These are phyloP conservation scores for Lordiphosa collinella DNA, from an alignment of 1,140 invertebrate genomes.

Conservation along the genomic window DNA sequence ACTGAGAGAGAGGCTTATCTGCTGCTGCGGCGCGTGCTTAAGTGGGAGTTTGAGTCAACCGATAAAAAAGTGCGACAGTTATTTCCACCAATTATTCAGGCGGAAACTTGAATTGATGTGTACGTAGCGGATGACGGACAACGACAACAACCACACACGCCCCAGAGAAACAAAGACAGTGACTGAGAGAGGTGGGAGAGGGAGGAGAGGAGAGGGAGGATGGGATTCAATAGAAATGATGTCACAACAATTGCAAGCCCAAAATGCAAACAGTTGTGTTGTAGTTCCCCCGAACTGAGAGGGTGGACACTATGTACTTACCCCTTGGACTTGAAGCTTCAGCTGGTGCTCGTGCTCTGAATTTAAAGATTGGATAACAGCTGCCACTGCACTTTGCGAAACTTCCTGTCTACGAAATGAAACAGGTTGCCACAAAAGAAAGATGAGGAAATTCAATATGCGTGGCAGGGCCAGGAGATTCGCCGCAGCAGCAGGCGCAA, in stretches of 20 bases:
- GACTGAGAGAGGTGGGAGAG: neutral
- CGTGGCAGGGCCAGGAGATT: conserved; percentile 5
- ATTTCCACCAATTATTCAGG: conserved; percentile 44
- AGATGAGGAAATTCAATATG: conserved; percentile 68
- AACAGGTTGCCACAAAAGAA: conserved; percentile 61
- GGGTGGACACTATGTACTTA: conserved; percentile 36
- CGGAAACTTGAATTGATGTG: conserved; percentile 47
- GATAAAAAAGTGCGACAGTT: conserved; percentile 19
- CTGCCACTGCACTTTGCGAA: conserved; percentile 60
- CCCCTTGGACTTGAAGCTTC: conserved; percentile 23
- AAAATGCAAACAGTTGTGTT: conserved; percentile 17
- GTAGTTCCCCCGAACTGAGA: neutral
- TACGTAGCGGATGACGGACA: conserved; percentile 24
- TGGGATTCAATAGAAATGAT: neutral
- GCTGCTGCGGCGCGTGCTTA: conserved; percentile 47
- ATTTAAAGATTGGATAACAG: neutral
- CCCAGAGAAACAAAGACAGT: conserved; percentile 1
- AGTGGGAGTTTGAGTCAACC: conserved; percentile 35
- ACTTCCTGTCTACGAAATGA: conserved; percentile 59
- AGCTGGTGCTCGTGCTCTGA: conserved; percentile 3
- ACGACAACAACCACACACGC: conserved; percentile 5
- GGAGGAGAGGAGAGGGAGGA: neutral
- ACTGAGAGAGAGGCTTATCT: conserved; percentile 3
- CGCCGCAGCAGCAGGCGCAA: conserved; percentile 35
- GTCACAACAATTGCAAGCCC: neutral